phyloP scores from a whole-genome alignment of 2,888 invertebrate species.

The Matsumyia berberina region DNA sequence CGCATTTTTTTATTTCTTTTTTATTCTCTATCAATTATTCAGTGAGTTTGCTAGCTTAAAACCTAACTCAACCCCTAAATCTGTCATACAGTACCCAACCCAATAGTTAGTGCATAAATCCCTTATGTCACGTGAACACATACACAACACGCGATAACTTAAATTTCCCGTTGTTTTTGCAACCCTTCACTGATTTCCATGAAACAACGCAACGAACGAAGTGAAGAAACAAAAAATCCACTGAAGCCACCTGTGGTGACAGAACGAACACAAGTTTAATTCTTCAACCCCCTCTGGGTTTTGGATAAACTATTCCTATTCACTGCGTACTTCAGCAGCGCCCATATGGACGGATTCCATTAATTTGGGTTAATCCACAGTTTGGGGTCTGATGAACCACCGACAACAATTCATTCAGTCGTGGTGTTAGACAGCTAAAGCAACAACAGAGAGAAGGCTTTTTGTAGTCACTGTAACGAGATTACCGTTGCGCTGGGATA shows the following conservation, averaged over 20 bases:
- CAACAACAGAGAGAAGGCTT: constrained; percentile 30
- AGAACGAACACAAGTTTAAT: constrained; percentile 59
- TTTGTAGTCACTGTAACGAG: constrained; percentile 56
- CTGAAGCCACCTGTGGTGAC: constrained; percentile 71
- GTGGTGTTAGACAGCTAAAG: neutral
- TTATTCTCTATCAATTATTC: constrained; percentile 61
- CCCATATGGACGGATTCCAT: constrained; percentile 67
- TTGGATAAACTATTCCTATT: constrained; percentile 48
- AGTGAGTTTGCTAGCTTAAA: constrained; percentile 36
- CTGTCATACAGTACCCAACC: constrained; percentile 17
- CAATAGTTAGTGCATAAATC: constrained; percentile 11
- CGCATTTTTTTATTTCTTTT: too few species aligned
- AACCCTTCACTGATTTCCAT: constrained; percentile 53
- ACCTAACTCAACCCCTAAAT: constrained; percentile 5
- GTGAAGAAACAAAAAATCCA: neutral
- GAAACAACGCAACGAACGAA: constrained; percentile 17
- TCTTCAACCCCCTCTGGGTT: constrained; percentile 21
- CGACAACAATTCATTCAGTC: constrained; percentile 19
- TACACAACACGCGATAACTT: constrained; percentile 51
- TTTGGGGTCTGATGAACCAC: constrained; percentile 73
- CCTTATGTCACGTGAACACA: constrained; percentile 53
- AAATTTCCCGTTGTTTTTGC: constrained; percentile 35
- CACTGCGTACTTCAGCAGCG: constrained; percentile 46
- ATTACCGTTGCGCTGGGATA: constrained; percentile 62
- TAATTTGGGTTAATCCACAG: constrained; percentile 75